phyloP scores from a whole-genome alignment of 2,888 invertebrate species.

The Lasioglossum vierecki region DNA sequence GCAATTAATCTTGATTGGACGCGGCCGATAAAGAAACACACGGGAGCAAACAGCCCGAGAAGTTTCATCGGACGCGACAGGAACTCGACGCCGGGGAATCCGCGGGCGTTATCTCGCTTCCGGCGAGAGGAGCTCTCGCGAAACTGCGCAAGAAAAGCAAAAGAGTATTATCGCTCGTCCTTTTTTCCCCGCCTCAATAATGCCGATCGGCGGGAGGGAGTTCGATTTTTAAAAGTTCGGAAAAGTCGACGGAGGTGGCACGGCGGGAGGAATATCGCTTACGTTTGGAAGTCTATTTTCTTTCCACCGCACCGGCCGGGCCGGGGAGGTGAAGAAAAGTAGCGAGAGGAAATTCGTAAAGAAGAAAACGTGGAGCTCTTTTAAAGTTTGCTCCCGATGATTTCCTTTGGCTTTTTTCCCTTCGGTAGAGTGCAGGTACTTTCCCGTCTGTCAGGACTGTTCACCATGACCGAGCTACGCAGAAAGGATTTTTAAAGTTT shows the following conservation, averaged over 20 bases:
- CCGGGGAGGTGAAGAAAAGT: neutral
- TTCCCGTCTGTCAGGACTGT: constrained; percentile 12
- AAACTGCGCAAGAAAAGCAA: constrained; percentile 45
- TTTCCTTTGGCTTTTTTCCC: constrained; percentile 10
- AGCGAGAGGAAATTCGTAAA: constrained; percentile 24
- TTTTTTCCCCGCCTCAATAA: constrained; percentile 43
- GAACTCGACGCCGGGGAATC: constrained; percentile 53
- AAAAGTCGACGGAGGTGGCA: constrained; percentile 44
- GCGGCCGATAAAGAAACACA: constrained; percentile 56
- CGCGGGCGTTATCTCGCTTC: constrained; percentile 54
- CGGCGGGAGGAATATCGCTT: constrained; percentile 21
- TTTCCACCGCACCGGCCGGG: neutral
- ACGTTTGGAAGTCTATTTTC: constrained; percentile 18
- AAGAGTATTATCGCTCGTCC: constrained; percentile 42
- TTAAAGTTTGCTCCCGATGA: constrained; percentile 21
- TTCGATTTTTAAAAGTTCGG: constrained; percentile 64
- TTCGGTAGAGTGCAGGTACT: constrained; percentile 2
- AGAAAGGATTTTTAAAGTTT: neutral
- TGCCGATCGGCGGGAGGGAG: constrained; percentile 29
- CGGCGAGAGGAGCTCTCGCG: constrained; percentile 39
- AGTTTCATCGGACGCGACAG: constrained; percentile 54
- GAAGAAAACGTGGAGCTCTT: constrained; percentile 24
- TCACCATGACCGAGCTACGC: constrained; percentile 6
- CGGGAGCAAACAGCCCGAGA: constrained; percentile 39
- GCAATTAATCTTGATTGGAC: constrained; percentile 70